phyloP scores from a whole-genome alignment of 30 jellyfish, hydroid and myxozoan genomes.

The Chrysaora quinquecirrha region DNA sequence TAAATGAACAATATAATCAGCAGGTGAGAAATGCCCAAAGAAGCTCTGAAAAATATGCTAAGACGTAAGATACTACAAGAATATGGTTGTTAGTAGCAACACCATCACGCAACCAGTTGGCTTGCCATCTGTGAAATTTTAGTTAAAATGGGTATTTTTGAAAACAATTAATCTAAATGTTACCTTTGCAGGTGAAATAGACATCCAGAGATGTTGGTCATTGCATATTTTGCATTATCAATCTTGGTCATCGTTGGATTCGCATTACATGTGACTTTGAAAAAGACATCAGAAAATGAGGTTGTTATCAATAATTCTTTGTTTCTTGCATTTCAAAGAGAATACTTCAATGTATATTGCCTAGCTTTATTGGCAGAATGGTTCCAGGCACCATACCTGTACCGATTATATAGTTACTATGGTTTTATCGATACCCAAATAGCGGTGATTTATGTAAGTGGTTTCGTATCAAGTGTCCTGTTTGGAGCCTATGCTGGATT shows the following conservation, averaged over 20 bases:
- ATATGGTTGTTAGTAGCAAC: too few relatives aligned
- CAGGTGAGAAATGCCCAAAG: too few relatives aligned
- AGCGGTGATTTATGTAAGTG: slow-evolving; percentile 93
- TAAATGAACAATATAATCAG: too few relatives aligned
- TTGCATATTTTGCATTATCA: slow-evolving; percentile 72
- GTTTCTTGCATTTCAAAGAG: slow-evolving; percentile 76
- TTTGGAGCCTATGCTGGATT: slow-evolving; percentile 94
- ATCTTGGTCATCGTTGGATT: slow-evolving; percentile 44
- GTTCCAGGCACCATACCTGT: slow-evolving; percentile 98
- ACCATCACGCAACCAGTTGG: too few relatives aligned
- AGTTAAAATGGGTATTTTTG: too few relatives aligned
- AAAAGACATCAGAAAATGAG: slow-evolving; percentile 26
- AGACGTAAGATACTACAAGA: too few relatives aligned
- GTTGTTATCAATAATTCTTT: slow-evolving; percentile 80
- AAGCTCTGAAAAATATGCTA: too few relatives aligned
- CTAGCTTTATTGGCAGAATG: slow-evolving; percentile 98
- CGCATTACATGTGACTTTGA: slow-evolving; percentile 35
- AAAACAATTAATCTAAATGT: too few relatives aligned
- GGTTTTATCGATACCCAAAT: slow-evolving; percentile 96
- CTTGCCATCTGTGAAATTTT: too few relatives aligned
- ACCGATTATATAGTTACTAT: slow-evolving; percentile 79
- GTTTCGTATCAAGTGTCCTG: slow-evolving; percentile 92
- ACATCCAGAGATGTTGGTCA: slow-evolving; percentile 78
- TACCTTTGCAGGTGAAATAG: too few relatives aligned
- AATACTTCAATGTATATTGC: slow-evolving; percentile 77